Evolutionary conservation across 1,140 invertebrate genomes (phyloP).

Genomic region (Trichogramma pretiosum): DNA sequence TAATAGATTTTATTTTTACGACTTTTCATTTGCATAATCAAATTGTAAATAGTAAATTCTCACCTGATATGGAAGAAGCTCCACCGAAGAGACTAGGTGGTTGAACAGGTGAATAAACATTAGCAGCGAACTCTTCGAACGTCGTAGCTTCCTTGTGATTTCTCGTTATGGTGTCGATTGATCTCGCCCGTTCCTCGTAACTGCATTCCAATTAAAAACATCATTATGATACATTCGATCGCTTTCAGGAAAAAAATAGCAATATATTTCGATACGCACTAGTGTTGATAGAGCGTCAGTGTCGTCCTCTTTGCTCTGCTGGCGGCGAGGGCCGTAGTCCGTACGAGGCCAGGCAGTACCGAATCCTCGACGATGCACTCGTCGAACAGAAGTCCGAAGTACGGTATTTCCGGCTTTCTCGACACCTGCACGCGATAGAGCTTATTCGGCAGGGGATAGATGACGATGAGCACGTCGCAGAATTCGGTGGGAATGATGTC

Average conservation of each 20-base stretch:
- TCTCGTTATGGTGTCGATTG: conserved; percentile 77
- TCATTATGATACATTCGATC: conserved; percentile 12
- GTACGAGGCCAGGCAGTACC: conserved; percentile 77
- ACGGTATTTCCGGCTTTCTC: conserved; percentile 63
- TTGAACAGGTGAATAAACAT: conserved; percentile 73
- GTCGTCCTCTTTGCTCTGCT: conserved; percentile 82
- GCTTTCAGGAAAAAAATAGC: background rate
- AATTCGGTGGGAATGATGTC: conserved; percentile 98
- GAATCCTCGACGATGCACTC: conserved; percentile 82
- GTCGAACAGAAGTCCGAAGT: conserved; percentile 93
- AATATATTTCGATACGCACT: conserved; percentile 50
- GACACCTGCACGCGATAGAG: conserved; percentile 40
- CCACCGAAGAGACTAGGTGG: conserved; percentile 45
- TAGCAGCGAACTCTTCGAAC: conserved; percentile 84
- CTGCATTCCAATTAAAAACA: conserved; percentile 45
- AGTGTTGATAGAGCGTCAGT: conserved; percentile 83
- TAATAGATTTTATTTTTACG: conserved; percentile 12
- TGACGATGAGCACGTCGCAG: conserved; percentile 95
- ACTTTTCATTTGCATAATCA: background rate
- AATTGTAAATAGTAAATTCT: conserved; percentile 9
- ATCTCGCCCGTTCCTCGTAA: conserved; percentile 83
- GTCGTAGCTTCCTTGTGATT: conserved; percentile 82
- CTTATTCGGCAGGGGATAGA: conserved; percentile 80
- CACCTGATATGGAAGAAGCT: conserved; percentile 41
- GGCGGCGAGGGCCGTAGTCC: conserved; percentile 85